phyloP scores from a whole-genome alignment of 2,888 invertebrate species.

The Drosophila meridionalis region DNA sequence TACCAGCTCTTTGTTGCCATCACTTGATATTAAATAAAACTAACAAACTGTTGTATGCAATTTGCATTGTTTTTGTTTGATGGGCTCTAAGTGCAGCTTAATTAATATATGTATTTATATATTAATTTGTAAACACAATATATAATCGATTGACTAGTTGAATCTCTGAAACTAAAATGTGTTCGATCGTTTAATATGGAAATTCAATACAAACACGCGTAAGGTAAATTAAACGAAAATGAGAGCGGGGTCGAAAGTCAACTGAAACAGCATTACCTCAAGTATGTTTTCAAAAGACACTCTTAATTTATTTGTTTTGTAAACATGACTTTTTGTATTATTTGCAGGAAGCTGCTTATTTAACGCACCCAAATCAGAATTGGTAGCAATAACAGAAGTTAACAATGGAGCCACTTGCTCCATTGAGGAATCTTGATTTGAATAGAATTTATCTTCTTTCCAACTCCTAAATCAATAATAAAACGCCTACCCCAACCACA shows the following conservation, averaged over 20 bases:
- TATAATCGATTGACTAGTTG: background rate
- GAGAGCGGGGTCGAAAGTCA: slow-evolving; percentile 18
- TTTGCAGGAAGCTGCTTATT: background rate
- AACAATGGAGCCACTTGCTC: slow-evolving; percentile 36
- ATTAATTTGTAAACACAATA: background rate
- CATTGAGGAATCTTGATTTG: background rate
- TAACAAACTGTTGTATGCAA: slow-evolving; percentile 11
- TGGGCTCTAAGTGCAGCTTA: background rate
- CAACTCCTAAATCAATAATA: background rate
- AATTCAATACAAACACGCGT: slow-evolving; percentile 34
- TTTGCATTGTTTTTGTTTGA: slow-evolving; percentile 11
- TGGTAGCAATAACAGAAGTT: slow-evolving; percentile 7
- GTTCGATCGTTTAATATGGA: slow-evolving; percentile 17
- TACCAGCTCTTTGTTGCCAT: slow-evolving; percentile 3
- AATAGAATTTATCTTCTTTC: background rate
- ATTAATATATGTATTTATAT: background rate
- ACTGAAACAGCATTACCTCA: background rate
- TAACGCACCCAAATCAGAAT: background rate
- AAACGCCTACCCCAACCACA: background rate
- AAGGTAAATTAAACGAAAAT: slow-evolving; percentile 15
- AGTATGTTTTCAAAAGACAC: background rate
- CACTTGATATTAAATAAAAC: slow-evolving; percentile 12
- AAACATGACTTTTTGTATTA: slow-evolving; percentile 4
- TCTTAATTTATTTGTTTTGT: background rate
- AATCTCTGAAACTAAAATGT: no score